These are phyloP conservation scores for Mycteria americana DNA, from an alignment of 2,797 vertebrate species.

Conservation along the genomic window DNA sequence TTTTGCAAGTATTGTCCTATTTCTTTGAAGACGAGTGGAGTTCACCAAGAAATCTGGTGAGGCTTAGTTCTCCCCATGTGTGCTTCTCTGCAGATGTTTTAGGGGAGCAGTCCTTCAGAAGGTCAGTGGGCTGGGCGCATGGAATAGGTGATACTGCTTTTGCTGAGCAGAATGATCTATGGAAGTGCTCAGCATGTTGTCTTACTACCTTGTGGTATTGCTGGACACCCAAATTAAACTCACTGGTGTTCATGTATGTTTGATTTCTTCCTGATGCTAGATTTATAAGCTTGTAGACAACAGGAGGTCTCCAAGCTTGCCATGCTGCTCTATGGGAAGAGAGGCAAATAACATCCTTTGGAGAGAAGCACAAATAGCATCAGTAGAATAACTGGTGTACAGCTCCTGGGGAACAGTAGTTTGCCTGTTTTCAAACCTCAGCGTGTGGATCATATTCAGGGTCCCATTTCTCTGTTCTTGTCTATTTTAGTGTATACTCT, in stretches of 20 bases:
- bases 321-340: not conserved
- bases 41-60: not conserved
- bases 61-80: not conserved
- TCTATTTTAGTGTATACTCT: not conserved
- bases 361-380: not conserved
- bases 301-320: not conserved
- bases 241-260: not conserved
- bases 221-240: not conserved
- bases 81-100: not conserved
- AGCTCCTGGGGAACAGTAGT: not conserved
- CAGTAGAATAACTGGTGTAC: not conserved
- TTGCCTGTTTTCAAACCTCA: not conserved
- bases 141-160: not conserved
- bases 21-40: not conserved
- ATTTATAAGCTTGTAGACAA: not conserved
- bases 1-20: not conserved
- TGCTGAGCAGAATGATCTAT: not conserved
- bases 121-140: fast-evolving
- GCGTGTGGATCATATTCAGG: not conserved
- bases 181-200: not conserved
- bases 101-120: not conserved
- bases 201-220: not conserved
- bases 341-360: not conserved
- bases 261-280: not conserved
- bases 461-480: not conserved